Base-by-base conservation (phyloP, 2,797 vertebrate species). In the Hippocampus kuda region DNA sequence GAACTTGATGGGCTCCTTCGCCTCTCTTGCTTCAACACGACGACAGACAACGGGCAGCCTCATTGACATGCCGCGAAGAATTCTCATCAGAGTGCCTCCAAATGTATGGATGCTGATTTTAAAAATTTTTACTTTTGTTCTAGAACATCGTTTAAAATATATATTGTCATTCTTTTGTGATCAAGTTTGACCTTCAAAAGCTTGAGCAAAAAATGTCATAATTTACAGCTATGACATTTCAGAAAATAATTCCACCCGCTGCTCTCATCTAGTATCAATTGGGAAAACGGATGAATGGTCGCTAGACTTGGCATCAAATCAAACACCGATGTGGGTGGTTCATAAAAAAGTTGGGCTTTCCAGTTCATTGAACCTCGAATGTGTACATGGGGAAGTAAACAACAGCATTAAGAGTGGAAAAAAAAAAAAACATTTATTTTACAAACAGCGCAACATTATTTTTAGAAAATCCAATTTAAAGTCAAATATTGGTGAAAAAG, bases 1-100 rank as follows among this genome's bases (percentile, higher is more conserved):
- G 86, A 85, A 87, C 84, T 90, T 85, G 83, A 85, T 86, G 89
- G 86, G 82, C 83, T 81, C 57, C 77, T 46, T 42, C 34, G 6
- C 26, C 48, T 26, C 24, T 66, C 6, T 30, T 66, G 15, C 7
- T 27, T 1, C n/a, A 48, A 63, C 34, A 42, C 20, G n/a, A 60
- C 30, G 20, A 11, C 38, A n/a, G 1, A 56, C 2, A n/a, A 11
- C 18, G 16, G 6, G 16, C 11, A 34, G 15, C 2, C 26, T 53
- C 20, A 13, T 13, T 44, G 42, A 59, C 22, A 15, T 48, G 34
- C 34, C 1, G 34, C 1, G 34, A 38, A 38, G 34, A 48, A 48
- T 48, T 13, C 5, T 16, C 15, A 48, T 48, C 46, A 48, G 46
- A 38, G 34, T 48, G 46, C 16, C 16, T 48, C 46, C 5, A 16